These are phyloP conservation scores for Oikopleura vanhoeffeni DNA, from an alignment of 23 tunicate species.

Conservation along the genomic window DNA sequence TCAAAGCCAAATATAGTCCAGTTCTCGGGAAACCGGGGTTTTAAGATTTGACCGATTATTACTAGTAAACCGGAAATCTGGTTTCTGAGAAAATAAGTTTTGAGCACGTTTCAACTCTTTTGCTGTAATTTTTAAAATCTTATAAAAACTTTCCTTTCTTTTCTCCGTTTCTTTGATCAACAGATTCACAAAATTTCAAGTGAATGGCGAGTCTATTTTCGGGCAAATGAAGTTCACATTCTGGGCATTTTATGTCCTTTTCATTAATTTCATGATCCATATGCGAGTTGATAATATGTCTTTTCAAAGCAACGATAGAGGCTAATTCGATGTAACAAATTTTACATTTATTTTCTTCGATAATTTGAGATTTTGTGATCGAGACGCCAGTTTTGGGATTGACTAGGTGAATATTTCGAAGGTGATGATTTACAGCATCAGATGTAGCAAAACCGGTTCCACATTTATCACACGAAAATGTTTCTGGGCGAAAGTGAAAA, in stretches of 20 bases:
- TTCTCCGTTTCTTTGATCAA: background rate
- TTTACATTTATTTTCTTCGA: background rate
- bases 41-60: too few relatives aligned
- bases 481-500: too few relatives aligned
- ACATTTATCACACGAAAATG: background rate
- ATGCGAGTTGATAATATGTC: background rate
- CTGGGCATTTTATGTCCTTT: background rate
- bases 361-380: background rate
- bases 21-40: too few relatives aligned
- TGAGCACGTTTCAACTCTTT: too few relatives aligned
- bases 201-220: background rate
- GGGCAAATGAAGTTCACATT: background rate
- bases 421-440: background rate
- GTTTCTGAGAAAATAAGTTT: too few relatives aligned
- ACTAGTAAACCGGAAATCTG: too few relatives aligned
- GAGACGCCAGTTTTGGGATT: background rate
- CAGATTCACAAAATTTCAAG: background rate
- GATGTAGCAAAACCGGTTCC: background rate
- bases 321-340: background rate
- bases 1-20: too few relatives aligned
- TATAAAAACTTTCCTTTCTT: too few relatives aligned
- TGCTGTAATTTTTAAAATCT: too few relatives aligned
- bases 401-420: background rate
- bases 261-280: background rate
- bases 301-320: background rate